Evolutionary conservation across 2,797 vertebrate genomes (phyloP).

Genomic region (Nannoperca australis): DNA sequence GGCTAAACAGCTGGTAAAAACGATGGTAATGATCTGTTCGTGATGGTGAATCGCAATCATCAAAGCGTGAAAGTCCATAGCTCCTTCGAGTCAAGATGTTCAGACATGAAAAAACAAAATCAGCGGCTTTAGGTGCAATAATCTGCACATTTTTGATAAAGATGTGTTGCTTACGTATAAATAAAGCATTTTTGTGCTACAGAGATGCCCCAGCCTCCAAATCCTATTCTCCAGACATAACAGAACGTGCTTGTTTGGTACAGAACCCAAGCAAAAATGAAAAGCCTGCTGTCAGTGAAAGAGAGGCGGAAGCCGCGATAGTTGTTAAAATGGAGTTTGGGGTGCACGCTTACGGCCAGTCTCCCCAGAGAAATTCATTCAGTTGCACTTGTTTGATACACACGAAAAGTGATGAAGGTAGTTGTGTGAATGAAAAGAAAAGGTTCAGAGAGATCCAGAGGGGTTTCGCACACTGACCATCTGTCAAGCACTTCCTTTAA

Average conservation of each 20-base stretch:
- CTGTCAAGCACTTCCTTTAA: conserved; percentile 19
- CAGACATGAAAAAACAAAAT: background rate
- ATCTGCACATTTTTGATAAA: too few relatives aligned
- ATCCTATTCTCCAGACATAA: too few relatives aligned
- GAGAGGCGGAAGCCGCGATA: background rate
- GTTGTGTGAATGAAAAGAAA: background rate
- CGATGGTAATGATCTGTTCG: background rate
- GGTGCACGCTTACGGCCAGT: background rate
- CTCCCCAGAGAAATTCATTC: background rate
- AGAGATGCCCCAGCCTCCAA: too few relatives aligned
- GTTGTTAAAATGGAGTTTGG: conserved; percentile 21
- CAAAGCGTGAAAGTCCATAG: background rate
- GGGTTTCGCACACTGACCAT: conserved; percentile 9
- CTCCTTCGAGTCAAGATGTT: background rate
- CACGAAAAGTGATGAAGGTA: background rate
- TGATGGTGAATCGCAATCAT: background rate
- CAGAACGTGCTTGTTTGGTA: too few relatives aligned
- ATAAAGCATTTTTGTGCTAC: too few relatives aligned
- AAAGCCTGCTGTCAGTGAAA: conserved; percentile 13
- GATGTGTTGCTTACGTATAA: too few relatives aligned
- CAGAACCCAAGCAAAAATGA: background rate
- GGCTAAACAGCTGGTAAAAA: background rate
- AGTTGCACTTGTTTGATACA: background rate
- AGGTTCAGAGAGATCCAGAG: background rate
- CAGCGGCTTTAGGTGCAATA: too few relatives aligned